A percentile compares a stretch with the other conserved stretches of the same genome.
These are phyloP conservation scores for Drosophila nebulosa DNA, from an alignment of 1,140 invertebrate species.

Conservation along the genomic window DNA sequence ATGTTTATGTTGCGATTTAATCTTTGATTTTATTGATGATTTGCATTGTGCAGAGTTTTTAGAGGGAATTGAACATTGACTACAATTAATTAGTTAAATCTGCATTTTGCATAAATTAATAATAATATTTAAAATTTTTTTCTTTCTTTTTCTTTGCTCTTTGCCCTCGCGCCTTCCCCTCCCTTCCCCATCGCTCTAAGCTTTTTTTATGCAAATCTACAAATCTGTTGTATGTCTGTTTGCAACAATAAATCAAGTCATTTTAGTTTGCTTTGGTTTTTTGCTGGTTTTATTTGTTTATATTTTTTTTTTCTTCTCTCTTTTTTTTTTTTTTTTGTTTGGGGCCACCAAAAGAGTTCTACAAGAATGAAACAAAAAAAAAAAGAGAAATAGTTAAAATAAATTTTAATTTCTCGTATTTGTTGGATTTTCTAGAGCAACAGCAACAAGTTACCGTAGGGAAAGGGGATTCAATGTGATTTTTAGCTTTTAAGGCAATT, in stretches of 20 bases:
- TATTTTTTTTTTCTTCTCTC: not conserved
- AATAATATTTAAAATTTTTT: constrained; percentile 61
- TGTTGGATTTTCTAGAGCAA: constrained; percentile 2
- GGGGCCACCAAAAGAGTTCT: constrained; percentile 45
- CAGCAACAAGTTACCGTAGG: constrained; percentile 31
- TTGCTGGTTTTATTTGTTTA: too few relatives aligned
- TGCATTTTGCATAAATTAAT: constrained; percentile 78
- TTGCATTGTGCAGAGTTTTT: constrained; percentile 70
- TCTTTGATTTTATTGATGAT: constrained; percentile 45
- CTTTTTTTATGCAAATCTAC: constrained; percentile 3
- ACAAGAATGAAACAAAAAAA: not conserved
- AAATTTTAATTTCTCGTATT: not conserved
- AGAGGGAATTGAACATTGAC: constrained; percentile 66
- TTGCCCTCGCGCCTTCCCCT: too few relatives aligned
- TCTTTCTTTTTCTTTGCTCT: constrained; percentile 30
- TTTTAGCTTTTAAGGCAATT: constrained; percentile 25
- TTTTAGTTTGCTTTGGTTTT: constrained; percentile 37
- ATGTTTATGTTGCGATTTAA: not conserved
- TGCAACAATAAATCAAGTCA: constrained; percentile 45
- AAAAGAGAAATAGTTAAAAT: not conserved
- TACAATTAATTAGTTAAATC: constrained; percentile 76
- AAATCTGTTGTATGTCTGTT: constrained; percentile 3
- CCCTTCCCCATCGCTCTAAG: not conserved
- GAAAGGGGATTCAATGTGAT: constrained; percentile 4
- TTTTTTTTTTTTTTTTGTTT: constrained; percentile 36